These are phyloP conservation scores for Drosophila sulfurigaster DNA, from an alignment of 1,140 invertebrate genomes.

Conservation along the genomic window DNA sequence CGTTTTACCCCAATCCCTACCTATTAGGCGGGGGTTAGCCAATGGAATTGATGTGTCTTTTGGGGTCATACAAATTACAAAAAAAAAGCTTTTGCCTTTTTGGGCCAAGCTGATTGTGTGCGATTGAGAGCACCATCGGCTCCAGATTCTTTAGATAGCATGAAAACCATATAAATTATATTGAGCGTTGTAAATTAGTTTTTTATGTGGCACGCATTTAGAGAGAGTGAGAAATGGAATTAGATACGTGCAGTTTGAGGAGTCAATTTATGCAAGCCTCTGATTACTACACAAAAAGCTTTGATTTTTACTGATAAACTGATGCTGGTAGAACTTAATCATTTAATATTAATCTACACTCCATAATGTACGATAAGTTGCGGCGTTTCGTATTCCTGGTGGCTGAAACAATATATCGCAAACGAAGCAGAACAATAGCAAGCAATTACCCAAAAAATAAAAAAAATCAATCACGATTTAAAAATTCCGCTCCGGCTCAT, in stretches of 20 bases:
- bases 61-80: slow-evolving; percentile 83
- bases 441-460: slow-evolving; percentile 75
- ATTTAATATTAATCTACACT: slow-evolving; percentile 34
- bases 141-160: slow-evolving; percentile 62
- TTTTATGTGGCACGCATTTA: slow-evolving; percentile 75
- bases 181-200: slow-evolving; percentile 80
- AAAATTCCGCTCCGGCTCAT: no score
- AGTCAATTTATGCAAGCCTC: slow-evolving; percentile 65
- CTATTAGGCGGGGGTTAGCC: slow-evolving; percentile 54
- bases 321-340: neutral
- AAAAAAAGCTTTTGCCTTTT: slow-evolving; percentile 70
- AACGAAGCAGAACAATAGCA: slow-evolving; percentile 69
- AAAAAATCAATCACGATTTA: slow-evolving; percentile 25
- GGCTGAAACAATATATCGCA: slow-evolving; percentile 42
- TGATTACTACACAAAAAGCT: slow-evolving; percentile 47
- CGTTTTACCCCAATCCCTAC: neutral
- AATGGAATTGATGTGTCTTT: slow-evolving; percentile 80
- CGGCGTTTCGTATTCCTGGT: slow-evolving; percentile 20
- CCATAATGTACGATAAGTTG: slow-evolving; percentile 72
- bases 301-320: slow-evolving; percentile 46
- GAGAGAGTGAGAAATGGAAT: slow-evolving; percentile 66
- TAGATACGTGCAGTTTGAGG: slow-evolving; percentile 72
- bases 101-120: slow-evolving; percentile 67
- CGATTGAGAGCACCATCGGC: slow-evolving; percentile 50
- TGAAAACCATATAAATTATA: slow-evolving; percentile 80